A percentile compares a stretch with the other conserved stretches of the same genome.
These are phyloP conservation scores for Bombylius discolor DNA, from an alignment of 2,888 invertebrate species.

Conservation along the genomic window DNA sequence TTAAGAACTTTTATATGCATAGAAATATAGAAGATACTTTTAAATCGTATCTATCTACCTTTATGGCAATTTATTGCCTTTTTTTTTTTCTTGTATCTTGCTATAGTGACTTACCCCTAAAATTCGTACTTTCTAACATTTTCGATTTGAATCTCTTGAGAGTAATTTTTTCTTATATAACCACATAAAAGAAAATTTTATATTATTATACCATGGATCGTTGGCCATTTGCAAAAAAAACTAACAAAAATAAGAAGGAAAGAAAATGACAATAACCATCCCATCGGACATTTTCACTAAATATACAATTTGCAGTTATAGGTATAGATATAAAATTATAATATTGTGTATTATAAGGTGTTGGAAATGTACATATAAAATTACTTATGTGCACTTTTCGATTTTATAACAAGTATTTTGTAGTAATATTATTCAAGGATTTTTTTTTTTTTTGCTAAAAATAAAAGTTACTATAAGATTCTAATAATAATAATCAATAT, in stretches of 20 bases:
- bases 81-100: background rate
- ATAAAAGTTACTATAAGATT: too few relatives aligned
- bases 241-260: background rate
- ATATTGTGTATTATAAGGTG: background rate
- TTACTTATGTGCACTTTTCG: too few relatives aligned
- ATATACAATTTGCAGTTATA: constrained; percentile 8
- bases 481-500: too few relatives aligned
- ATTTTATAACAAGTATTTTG: too few relatives aligned
- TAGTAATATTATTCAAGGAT: too few relatives aligned
- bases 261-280: background rate
- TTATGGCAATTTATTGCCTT: constrained; percentile 6
- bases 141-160: constrained; percentile 1
- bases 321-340: background rate
- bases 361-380: background rate
- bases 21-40: too few relatives aligned
- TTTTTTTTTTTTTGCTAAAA: too few relatives aligned
- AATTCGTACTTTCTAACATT: too few relatives aligned
- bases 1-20: too few relatives aligned
- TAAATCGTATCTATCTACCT: constrained; percentile 5
- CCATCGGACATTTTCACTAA: constrained; percentile 6
- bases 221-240: constrained; percentile 6
- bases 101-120: background rate
- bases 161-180: constrained; percentile 3
- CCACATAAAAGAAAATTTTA: constrained; percentile 7
- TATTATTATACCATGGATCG: constrained; percentile 5